phyloP scores from a whole-genome alignment of 2,888 invertebrate genomes.

The Parasteatoda lunata region DNA sequence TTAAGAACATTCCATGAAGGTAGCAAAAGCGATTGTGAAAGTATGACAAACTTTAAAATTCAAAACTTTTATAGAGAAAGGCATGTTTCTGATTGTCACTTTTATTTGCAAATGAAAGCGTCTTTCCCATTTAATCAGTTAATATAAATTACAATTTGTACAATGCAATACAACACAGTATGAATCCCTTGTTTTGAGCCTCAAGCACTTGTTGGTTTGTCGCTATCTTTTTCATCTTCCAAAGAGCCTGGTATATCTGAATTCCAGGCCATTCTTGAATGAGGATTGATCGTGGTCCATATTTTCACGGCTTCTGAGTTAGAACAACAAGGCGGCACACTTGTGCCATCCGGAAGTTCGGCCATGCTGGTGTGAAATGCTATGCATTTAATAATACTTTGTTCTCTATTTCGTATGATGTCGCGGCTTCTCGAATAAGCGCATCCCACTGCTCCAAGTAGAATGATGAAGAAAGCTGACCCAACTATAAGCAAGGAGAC shows the following conservation, averaged over 20 bases:
- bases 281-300: conserved; percentile 66
- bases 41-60: too few species aligned
- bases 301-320: conserved; percentile 63
- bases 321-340: conserved; percentile 55
- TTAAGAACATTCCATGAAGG: too few species aligned
- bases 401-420: conserved; percentile 49
- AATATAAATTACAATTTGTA: too few species aligned
- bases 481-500: conserved; percentile 59
- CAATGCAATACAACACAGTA: too few species aligned
- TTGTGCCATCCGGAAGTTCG: conserved; percentile 55
- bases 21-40: too few species aligned
- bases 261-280: conserved; percentile 67
- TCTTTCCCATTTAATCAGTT: too few species aligned
- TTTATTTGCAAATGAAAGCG: too few species aligned
- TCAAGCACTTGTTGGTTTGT: conserved; percentile 38
- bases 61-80: too few species aligned
- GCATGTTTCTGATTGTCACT: too few species aligned
- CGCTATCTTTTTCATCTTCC: conserved; percentile 51
- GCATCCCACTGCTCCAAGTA: conserved; percentile 53
- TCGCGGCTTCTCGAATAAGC: conserved; percentile 61
- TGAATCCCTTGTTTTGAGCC: background rate
- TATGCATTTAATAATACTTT: conserved; percentile 66
- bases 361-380: conserved; percentile 65
- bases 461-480: conserved; percentile 46
- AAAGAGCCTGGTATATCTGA: conserved; percentile 57